Evolutionary conservation across 1,140 invertebrate genomes (phyloP), one percentile per base, ranked within the genome.

Genomic region (Potamilus streckersoni): DNA sequence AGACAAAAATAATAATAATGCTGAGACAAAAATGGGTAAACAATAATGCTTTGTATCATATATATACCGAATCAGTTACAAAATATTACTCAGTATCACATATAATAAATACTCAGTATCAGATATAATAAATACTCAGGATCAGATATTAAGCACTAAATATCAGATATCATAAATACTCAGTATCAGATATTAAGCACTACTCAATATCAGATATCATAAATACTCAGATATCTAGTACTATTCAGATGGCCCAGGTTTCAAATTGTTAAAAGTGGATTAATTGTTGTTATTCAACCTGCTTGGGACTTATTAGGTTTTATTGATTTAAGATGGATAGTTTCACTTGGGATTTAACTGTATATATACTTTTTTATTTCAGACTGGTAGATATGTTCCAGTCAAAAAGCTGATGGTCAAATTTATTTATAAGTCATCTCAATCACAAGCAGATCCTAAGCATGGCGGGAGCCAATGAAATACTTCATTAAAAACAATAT

Each of bases 341-440:
- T 71, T 71, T 17, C 27, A 31, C 27, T 31, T 31, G 27, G 27
- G 27, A 31, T 31, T 31, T 31, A 31, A 31, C 27, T 31, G 27
- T 31, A 2, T 3, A 31, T 31, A 19, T 60, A 59, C 16, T 20
- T 57, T 12, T 20, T 69, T 59, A 17, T 67, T 73, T 63, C 69
- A 75, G 73, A 70, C 73, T 64, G 73, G 73, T 12, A 69, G 61
- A 63, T 75, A 75, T 70, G 60, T 75, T 64, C 73, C 73, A 31
- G 23, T 75, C 57, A n/a, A 69, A 17, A 62, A 61, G 55, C 60
- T 75, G 19, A 70, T 75, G 16, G 49, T 75, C 60, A 49, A 49
- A 49, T 49, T 49, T 11, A 49, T 49, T 49, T 49, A 49, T 49
- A 49, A 49, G 38, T 49, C 38, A 8, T 49, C 38, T 49, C 38